Percentiles rank a stretch among this genome's conserved stretches.
Conservation (phyloP, 2,797 vertebrate genomes). For the Podarcis lilfordi region DNA sequence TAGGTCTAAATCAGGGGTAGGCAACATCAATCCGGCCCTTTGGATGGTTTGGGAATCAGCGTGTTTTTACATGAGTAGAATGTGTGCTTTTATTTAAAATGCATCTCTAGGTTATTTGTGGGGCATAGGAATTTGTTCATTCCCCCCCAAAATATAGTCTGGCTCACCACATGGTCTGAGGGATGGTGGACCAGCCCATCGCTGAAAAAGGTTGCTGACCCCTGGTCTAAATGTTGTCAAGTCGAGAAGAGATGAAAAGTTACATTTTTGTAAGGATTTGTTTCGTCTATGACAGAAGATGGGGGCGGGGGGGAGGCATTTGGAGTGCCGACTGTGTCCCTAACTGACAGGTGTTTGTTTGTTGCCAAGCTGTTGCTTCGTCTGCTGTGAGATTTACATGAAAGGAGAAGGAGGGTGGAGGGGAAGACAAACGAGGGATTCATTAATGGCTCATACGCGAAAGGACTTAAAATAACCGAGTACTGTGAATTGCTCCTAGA, state of each 20-base stretch:
- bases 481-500: constrained; percentile 1
- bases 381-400: constrained; percentile 30
- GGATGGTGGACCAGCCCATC: no score
- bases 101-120: no score
- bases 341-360: constrained; percentile 43
- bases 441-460: constrained; percentile 1
- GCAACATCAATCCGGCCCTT: no score
- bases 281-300: constrained; percentile 4
- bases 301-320: background rate
- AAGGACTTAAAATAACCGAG: background rate
- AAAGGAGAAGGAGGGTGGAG: background rate
- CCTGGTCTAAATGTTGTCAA: background rate
- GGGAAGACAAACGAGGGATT: background rate
- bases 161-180: no score
- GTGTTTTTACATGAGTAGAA: no score
- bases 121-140: no score
- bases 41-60: no score
- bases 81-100: no score
- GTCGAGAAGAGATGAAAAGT: background rate
- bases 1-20: background rate
- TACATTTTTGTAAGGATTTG: constrained; percentile 6
- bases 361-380: constrained; percentile 36
- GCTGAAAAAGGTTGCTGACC: no score
- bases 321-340: constrained; percentile 13
- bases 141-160: no score